A percentile compares a stretch with the other conserved stretches of the same genome.
These are phyloP conservation scores for Copsychus sechellarum DNA, from an alignment of 2,113 vertebrate species.

Conservation along the genomic window DNA sequence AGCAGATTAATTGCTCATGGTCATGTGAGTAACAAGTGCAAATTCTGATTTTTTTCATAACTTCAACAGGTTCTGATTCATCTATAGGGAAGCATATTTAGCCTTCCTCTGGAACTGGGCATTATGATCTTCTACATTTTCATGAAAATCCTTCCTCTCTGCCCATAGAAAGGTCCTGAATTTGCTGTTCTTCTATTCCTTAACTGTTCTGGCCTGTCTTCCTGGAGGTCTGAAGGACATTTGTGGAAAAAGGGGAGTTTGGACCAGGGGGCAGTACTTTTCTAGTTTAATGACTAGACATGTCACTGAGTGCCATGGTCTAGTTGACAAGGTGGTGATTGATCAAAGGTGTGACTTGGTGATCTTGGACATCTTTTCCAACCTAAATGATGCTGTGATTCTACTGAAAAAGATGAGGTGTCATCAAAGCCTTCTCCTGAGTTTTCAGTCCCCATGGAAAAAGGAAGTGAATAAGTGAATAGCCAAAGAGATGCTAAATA, in stretches of 20 bases:
- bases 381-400: neutral
- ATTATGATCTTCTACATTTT: too few species aligned
- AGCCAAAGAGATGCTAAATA: neutral
- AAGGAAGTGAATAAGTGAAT: neutral
- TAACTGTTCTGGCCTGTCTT: neutral
- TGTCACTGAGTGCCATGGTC: neutral
- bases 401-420: neutral
- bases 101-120: neutral
- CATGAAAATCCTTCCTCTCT: too few species aligned
- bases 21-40: too few species aligned
- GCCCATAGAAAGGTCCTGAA: too few species aligned
- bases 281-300: neutral
- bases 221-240: accelerated
- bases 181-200: too few species aligned
- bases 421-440: neutral
- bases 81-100: neutral
- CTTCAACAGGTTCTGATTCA: too few species aligned
- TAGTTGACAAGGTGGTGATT: neutral
- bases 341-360: neutral
- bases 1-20: too few species aligned
- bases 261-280: neutral
- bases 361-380: neutral
- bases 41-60: too few species aligned
- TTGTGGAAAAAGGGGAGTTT: neutral
- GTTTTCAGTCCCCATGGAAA: neutral